phyloP scores from a whole-genome alignment of 2,797 vertebrate genomes.

The Hypotaenidia okinawae region DNA sequence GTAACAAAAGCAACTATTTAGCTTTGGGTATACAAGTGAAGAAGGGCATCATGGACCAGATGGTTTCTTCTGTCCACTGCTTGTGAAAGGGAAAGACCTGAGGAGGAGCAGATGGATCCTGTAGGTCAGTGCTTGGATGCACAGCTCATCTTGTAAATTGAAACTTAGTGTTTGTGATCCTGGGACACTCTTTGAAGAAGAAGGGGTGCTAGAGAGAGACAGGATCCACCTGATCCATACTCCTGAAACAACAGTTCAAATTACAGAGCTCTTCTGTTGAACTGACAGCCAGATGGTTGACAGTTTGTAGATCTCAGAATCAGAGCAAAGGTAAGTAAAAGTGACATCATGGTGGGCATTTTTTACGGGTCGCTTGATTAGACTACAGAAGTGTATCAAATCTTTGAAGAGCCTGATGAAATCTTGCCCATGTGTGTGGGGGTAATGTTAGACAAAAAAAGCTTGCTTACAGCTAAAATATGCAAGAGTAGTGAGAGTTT shows the following conservation, averaged over 20 bases:
- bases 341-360: background rate
- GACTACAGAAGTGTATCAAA: background rate
- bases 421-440: background rate
- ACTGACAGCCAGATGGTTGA: background rate
- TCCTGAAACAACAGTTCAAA: background rate
- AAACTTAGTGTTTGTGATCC: background rate
- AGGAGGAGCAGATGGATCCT: background rate
- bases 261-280: background rate
- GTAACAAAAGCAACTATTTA: background rate
- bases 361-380: background rate
- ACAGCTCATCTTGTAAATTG: background rate
- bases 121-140: background rate
- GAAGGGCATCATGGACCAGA: accelerated
- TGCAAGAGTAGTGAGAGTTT: background rate
- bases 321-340: background rate
- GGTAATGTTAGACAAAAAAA: background rate
- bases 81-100: background rate
- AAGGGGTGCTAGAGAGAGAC: background rate
- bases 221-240: background rate
- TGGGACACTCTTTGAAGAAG: background rate
- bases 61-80: background rate
- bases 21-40: background rate
- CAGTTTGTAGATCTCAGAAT: background rate
- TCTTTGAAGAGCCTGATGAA: background rate
- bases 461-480: background rate